These are phyloP conservation scores for Petrocephalus zakoni DNA, from an alignment of 2,113 vertebrate genomes.

Conservation along the genomic window DNA sequence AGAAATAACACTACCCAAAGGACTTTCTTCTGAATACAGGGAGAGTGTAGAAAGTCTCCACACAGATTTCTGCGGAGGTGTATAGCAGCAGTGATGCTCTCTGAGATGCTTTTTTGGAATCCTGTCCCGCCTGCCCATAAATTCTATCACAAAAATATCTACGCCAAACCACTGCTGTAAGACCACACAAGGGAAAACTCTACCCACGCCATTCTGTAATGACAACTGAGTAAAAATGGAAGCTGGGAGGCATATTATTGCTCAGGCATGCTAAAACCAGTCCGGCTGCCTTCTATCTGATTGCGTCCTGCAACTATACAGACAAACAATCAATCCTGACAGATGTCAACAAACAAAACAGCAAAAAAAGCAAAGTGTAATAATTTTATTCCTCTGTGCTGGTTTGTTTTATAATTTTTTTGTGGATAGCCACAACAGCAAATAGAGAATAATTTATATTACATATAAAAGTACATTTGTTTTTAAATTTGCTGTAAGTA, in stretches of 20 bases:
- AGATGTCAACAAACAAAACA: not conserved
- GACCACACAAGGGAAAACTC: not conserved
- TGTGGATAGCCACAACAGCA: not conserved
- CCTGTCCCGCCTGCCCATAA: not conserved
- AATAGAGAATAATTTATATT: not conserved
- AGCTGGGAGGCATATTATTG: not conserved
- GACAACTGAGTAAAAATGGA: not conserved
- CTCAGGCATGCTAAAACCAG: not conserved
- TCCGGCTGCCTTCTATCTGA: not conserved
- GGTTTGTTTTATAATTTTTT: not conserved
- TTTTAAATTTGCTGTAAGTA: not conserved
- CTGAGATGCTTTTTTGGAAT: not conserved
- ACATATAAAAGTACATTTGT: not conserved
- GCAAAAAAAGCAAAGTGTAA: not conserved
- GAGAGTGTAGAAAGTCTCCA: not conserved
- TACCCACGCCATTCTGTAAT: not conserved
- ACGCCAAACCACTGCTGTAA: not conserved
- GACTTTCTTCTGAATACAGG: not conserved
- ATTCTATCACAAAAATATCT: not conserved
- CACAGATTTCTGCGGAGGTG: not conserved
- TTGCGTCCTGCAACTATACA: not conserved
- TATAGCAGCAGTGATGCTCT: not conserved
- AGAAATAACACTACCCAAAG: not conserved
- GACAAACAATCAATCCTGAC: not conserved
- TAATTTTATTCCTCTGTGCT: not conserved